Base-by-base conservation (phyloP, 2,113 vertebrate species). In the Parotia lawesii region DNA sequence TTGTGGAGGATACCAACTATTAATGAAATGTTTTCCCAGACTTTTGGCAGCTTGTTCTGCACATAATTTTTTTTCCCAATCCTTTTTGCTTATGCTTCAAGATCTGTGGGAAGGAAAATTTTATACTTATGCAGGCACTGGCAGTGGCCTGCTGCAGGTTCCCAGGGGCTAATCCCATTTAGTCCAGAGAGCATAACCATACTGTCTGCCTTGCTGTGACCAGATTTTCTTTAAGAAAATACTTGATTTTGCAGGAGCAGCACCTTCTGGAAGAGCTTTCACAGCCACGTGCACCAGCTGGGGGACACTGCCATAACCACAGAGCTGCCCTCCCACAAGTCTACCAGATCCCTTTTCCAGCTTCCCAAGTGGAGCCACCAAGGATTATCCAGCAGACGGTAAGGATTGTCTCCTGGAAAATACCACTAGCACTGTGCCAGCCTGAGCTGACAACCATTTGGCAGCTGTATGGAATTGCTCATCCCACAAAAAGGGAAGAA, bases 361-460 rank as follows among this genome's bases (percentile, higher is more conserved):
- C 85, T 25, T 60, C 83, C 2, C 94, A 67, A 2, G 94, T 31
- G 5, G 97, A 97, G 48, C 96, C 96, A 33, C 98, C 97, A 10
- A 95, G 76, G 78, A 97, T 98, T 90, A 98, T 98, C 86, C 98
- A 98, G 71, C 98, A 98, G 67, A 90, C 54, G 10, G 98, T 98
- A 95, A 96, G 92, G 93, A 91, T 31, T 61, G 29, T 7, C 33
- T 74, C 61, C 56, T 22, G 11, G 23, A 56, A 82, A 65, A 42
- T 12, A 21, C 9, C 1, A 2, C 35, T 12, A 42, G 62, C 2
- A 5, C 27, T 25, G 6, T 38, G 42, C 50, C 10, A 6, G 18
- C 31, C 17, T 38, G 70, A 79, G 61, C 53, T 51, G 66, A 8
- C 24, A 48, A 3, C 17, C 1, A 10, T 27, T 4, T 51, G 47